phyloP scores from a whole-genome alignment of 2,113 vertebrate genomes.

The Triplophysa dalaica region DNA sequence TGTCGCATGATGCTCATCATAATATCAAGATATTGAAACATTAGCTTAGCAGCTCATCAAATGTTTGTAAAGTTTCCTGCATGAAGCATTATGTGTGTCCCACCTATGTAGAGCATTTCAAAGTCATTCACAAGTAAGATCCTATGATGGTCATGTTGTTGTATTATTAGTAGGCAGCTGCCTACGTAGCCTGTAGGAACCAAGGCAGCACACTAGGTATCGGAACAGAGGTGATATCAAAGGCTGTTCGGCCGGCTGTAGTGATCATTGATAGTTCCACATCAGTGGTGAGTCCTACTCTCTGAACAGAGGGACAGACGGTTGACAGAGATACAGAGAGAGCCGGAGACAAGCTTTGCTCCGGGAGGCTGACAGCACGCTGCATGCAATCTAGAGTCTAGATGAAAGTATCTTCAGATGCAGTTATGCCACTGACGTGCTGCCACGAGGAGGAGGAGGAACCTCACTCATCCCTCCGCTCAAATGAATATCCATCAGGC shows the following conservation, averaged over 20 bases:
- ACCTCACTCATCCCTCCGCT: conserved; percentile 33
- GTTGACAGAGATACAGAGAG: not conserved
- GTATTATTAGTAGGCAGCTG: too few relatives aligned
- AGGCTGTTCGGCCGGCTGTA: not conserved
- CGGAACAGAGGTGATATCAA: too few relatives aligned
- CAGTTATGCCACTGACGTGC: conserved; percentile 2
- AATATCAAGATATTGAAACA: too few relatives aligned
- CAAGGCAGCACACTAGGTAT: too few relatives aligned
- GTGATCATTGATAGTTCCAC: conserved; percentile 3
- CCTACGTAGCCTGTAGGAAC: too few relatives aligned
- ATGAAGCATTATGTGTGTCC: too few relatives aligned
- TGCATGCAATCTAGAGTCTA: conserved; percentile 7
- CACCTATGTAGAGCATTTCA: too few relatives aligned
- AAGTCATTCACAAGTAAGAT: too few relatives aligned
- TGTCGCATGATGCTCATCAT: too few relatives aligned
- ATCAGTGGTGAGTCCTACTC: not conserved
- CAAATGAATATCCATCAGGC: conserved; percentile 15
- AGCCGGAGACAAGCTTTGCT: not conserved
- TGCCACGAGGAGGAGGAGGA: not conserved
- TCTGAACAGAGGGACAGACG: not conserved
- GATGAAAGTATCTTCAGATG: conserved; percentile 13
- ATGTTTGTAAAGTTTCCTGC: too few relatives aligned
- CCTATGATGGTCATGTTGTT: too few relatives aligned
- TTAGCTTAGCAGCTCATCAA: too few relatives aligned
- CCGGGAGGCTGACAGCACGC: not conserved